Evolutionary conservation across 2,797 vertebrate species (phyloP).

Genomic region (Tapirus indicus): DNA sequence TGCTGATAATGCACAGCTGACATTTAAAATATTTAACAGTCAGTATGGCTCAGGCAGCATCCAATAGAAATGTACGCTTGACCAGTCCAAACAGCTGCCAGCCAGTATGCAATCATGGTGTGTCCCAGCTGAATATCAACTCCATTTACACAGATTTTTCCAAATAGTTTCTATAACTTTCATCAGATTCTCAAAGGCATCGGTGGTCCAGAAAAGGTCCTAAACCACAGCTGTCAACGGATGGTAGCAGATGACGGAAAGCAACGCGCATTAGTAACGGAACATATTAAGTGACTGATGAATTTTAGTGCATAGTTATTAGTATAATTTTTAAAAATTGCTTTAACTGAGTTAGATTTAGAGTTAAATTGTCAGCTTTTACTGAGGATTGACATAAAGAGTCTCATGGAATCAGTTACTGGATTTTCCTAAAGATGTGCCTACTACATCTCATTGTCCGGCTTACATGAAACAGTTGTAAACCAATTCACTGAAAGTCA

Average conservation of each 20-base stretch:
- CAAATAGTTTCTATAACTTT: background rate
- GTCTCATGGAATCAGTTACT: constrained; percentile 21
- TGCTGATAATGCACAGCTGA: background rate
- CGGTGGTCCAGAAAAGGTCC: background rate
- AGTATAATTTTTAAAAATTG: constrained; percentile 1
- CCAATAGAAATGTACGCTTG: background rate
- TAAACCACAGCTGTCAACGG: background rate
- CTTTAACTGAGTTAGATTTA: background rate
- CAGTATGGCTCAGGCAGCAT: background rate
- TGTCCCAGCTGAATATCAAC: background rate
- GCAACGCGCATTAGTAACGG: background rate
- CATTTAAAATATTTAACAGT: constrained; percentile 25
- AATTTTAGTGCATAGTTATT: background rate
- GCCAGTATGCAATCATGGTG: fast-evolving
- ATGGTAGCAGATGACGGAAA: background rate
- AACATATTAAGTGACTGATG: background rate
- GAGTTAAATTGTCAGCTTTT: background rate
- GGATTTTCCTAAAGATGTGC: background rate
- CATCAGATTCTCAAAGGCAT: background rate
- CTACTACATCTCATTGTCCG: background rate
- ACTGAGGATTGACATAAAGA: background rate
- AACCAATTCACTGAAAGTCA: constrained; percentile 10
- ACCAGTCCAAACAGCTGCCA: background rate
- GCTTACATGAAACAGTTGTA: background rate
- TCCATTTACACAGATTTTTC: background rate